Evolutionary conservation across 2,113 vertebrate genomes (phyloP), one percentile per base, ranked within the genome.

Genomic region (Propithecus coquereli): DNA sequence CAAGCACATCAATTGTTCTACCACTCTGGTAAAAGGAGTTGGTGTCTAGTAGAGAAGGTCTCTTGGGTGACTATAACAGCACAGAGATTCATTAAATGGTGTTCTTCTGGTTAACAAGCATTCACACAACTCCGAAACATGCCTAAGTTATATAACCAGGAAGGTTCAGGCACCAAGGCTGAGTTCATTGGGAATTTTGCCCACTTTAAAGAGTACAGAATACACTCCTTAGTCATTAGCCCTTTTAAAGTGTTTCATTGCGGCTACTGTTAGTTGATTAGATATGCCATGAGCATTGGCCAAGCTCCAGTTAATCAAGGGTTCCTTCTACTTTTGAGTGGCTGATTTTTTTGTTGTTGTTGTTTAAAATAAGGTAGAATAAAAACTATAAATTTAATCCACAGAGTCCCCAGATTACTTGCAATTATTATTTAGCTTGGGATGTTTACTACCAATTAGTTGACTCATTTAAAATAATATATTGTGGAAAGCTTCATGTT

Each of bases 381-480:
- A 95, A 96, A 96, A 94, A 74, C 80, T 85, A 92, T 98, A 93
- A 80, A 95, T 94, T 89, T 84, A 92, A 96, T 87, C 81, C 57
- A 87, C 23, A 92, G 92, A 94, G 87, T 93, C 57, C 81, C 65
- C 65, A 94, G 87, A 83, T 97, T 95, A 84, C 90, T 94, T 96
- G 68, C 40, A 80, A 96, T 94, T 96, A 92, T 94, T 92, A 89
- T 96, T 94, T 94, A 84, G 92, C 73, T 93, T 92, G 73, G 85
- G 77, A 91, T 97, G 94, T 97, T 98, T 97, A 97, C 87, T 96
- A 91, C 95, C 94, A 97, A 97, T 97, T 97, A 97, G 95, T 91
- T 92, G 94, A 96, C 92, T 93, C 92, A 66, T 96, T 97, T 96
- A 97, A 96, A 97, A 94, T 96, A 97, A 92, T 93, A n/a, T 76